A percentile compares a stretch with the other conserved stretches of the same genome.
phyloP scores from a whole-genome alignment of 1,140 invertebrate species.

The Dendrolimus punctatus region DNA sequence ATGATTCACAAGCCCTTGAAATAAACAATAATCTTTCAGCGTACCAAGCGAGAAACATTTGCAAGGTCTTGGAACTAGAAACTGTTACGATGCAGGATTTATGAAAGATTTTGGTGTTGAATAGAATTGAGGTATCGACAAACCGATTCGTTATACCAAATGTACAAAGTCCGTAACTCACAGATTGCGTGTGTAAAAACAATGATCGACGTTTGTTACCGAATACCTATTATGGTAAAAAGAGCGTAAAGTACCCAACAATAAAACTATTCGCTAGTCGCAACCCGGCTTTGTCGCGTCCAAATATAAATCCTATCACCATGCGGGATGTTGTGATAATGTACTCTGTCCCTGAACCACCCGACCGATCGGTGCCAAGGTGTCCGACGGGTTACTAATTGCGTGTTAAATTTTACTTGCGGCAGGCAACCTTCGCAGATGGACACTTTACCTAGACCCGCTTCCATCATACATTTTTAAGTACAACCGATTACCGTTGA shows the following conservation, averaged over 20 bases:
- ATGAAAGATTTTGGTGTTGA: conserved; percentile 27
- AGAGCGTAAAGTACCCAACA: conserved; percentile 30
- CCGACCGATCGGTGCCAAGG: conserved; percentile 55
- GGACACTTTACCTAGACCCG: conserved; percentile 26
- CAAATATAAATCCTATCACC: conserved; percentile 6
- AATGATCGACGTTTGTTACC: conserved; percentile 29
- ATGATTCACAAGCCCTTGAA: no score
- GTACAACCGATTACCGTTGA: conserved; percentile 16
- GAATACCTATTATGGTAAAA: conserved; percentile 32
- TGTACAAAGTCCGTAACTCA: conserved; percentile 28
- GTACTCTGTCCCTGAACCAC: conserved; percentile 31
- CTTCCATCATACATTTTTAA: conserved; percentile 6
- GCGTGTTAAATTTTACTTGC: conserved; percentile 68
- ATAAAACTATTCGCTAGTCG: conserved; percentile 31
- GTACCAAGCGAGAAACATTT: no score
- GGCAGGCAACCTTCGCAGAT: conserved; percentile 52
- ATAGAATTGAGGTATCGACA: conserved; percentile 27
- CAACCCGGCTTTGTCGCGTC: conserved; percentile 11
- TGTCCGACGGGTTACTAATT: conserved; percentile 55
- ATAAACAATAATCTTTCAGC: no score
- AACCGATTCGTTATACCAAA: conserved; percentile 25
- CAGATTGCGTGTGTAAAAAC: conserved; percentile 42
- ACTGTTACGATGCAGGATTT: no score
- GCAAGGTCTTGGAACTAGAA: no score
- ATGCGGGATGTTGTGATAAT: conserved; percentile 14